Conservation (phyloP, 2,888 invertebrate species). For the Meteorus colon region DNA sequence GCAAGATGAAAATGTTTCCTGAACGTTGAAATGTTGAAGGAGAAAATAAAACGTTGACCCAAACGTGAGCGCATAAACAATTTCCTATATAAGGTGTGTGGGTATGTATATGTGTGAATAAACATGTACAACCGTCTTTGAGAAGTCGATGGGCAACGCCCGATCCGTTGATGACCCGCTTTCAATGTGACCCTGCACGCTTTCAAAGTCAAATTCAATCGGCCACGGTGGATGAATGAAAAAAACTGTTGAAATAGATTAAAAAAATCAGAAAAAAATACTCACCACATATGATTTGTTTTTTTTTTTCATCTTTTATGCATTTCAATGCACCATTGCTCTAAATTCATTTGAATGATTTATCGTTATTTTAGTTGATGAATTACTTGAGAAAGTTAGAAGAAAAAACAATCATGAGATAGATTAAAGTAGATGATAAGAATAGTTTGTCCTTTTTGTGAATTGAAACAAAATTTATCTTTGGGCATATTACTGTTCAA, state of each 20-base stretch:
- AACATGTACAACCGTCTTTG: conserved; percentile 18
- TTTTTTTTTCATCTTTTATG: conserved; percentile 19
- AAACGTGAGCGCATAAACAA: background rate
- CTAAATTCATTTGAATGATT: background rate
- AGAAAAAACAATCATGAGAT: background rate
- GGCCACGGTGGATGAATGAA: conserved; percentile 18
- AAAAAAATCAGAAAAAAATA: background rate
- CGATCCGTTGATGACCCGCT: conserved; percentile 52
- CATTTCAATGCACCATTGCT: background rate
- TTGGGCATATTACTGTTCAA: conserved; percentile 31
- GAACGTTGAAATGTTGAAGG: conserved; percentile 11
- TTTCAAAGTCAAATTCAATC: conserved; percentile 41
- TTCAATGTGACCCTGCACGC: conserved; percentile 43
- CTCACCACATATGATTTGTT: background rate
- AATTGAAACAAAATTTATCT: conserved; percentile 14
- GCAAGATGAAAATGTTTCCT: background rate
- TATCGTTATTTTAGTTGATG: background rate
- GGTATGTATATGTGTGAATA: background rate
- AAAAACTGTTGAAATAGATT: background rate
- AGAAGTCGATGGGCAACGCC: conserved; percentile 42
- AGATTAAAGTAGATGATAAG: background rate
- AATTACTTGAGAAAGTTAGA: background rate
- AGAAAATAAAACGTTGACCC: conserved; percentile 13
- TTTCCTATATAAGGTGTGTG: background rate
- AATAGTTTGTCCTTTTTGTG: background rate